Evolutionary conservation across 1,140 invertebrate species (phyloP).

Genomic region (Scaptomyza graminum): DNA sequence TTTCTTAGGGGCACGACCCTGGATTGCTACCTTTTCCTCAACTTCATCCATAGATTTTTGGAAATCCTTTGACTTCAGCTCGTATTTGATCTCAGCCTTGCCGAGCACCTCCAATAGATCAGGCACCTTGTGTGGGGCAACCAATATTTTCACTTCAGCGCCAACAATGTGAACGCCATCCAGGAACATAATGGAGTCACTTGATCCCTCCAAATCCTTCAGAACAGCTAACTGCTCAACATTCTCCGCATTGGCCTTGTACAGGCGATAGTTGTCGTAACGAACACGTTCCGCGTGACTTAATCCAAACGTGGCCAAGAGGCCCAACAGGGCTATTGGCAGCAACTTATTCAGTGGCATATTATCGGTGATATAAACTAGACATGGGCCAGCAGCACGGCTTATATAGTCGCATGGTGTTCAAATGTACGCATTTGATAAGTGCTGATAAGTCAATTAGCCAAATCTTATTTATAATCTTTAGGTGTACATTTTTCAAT

Average conservation of each 20-base stretch:
- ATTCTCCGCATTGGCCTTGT: conserved; percentile 80
- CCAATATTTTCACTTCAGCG: conserved; percentile 65
- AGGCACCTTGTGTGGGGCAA: conserved; percentile 80
- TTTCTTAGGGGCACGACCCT: conserved; percentile 37
- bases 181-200: conserved; percentile 74
- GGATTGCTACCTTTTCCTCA: conserved; percentile 62
- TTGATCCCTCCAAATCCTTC: conserved; percentile 65
- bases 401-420: conserved; percentile 77
- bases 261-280: conserved; percentile 85
- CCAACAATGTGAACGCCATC: conserved; percentile 68
- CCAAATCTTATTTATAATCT: conserved; percentile 40
- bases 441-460: conserved; percentile 37
- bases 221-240: conserved; percentile 80
- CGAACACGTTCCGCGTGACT: conserved; percentile 67
- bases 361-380: conserved; percentile 48
- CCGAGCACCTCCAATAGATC: conserved; percentile 70
- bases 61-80: conserved; percentile 61
- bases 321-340: conserved; percentile 56
- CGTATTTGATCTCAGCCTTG: conserved; percentile 83
- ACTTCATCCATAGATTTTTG: conserved; percentile 61
- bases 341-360: conserved; percentile 74
- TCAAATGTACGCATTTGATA: conserved; percentile 9
- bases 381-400: background rate
- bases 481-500: conserved; percentile 20
- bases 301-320: conserved; percentile 56